A percentile compares a stretch with the other conserved stretches of the same genome.
Conservation (phyloP, 2,113 vertebrate genomes). For the Leptocoma aspasia region DNA sequence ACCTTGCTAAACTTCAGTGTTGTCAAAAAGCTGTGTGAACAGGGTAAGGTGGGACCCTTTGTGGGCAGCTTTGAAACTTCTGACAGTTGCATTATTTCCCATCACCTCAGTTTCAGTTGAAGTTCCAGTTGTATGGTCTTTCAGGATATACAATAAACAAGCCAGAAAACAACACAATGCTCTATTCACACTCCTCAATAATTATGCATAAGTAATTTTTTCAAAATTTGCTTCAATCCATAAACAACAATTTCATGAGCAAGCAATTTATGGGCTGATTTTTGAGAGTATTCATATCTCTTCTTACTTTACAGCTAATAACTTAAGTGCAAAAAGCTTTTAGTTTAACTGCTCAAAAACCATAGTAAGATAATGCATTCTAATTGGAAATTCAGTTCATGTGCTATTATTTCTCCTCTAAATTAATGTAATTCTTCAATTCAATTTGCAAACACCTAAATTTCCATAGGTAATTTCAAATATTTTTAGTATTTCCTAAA, state of each 20-base stretch:
- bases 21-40: background rate
- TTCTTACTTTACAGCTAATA: background rate
- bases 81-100: background rate
- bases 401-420: background rate
- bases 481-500: background rate
- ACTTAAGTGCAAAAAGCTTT: background rate
- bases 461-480: background rate
- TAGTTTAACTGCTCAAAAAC: background rate
- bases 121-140: background rate
- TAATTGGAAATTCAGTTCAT: background rate
- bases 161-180: background rate
- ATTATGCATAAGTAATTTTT: background rate
- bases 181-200: background rate
- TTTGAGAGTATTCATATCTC: background rate
- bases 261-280: background rate
- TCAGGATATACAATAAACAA: background rate
- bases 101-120: background rate
- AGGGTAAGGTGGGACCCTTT: background rate
- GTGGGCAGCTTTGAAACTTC: background rate
- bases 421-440: background rate
- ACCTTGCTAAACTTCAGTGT: background rate
- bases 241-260: background rate
- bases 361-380: background rate
- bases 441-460: background rate
- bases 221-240: background rate